phyloP scores from a whole-genome alignment of 2,888 invertebrate genomes.

The Emmelina monodactyla region DNA sequence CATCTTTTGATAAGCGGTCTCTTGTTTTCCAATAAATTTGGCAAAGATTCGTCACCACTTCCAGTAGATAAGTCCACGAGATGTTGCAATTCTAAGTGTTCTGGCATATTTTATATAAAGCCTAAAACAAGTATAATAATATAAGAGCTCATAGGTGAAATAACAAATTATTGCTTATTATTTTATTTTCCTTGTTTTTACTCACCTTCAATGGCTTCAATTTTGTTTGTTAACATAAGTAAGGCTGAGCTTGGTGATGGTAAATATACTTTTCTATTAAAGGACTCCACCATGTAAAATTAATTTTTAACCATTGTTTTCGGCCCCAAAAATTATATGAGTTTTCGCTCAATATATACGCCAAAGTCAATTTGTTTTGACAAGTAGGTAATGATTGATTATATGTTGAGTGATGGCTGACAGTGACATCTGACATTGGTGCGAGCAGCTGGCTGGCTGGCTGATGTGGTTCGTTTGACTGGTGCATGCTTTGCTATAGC shows the following conservation, averaged over 20 bases:
- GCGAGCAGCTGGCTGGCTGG: background rate
- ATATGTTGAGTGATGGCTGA: no score
- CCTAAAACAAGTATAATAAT: slow-evolving; percentile 20
- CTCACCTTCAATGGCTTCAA: background rate
- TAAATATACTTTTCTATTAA: no score
- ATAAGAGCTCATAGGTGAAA: background rate
- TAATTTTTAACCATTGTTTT: no score
- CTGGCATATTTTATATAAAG: slow-evolving; percentile 66
- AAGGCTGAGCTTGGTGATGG: no score
- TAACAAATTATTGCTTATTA: background rate
- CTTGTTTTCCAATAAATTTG: slow-evolving; percentile 52
- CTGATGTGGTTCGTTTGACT: background rate
- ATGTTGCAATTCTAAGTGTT: slow-evolving; percentile 82
- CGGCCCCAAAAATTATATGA: no score
- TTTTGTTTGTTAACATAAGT: no score
- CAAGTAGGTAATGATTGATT: no score
- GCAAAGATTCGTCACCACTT: slow-evolving; percentile 53
- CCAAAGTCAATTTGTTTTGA: no score
- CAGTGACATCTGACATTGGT: no score
- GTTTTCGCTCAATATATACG: no score
- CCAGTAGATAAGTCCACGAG: slow-evolving; percentile 71
- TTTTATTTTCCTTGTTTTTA: background rate
- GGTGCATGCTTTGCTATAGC: no score
- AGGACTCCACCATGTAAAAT: no score
- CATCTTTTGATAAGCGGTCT: slow-evolving; percentile 62